Evolutionary conservation across 2,888 invertebrate species (phyloP).

Genomic region (Adineta ricciae): DNA sequence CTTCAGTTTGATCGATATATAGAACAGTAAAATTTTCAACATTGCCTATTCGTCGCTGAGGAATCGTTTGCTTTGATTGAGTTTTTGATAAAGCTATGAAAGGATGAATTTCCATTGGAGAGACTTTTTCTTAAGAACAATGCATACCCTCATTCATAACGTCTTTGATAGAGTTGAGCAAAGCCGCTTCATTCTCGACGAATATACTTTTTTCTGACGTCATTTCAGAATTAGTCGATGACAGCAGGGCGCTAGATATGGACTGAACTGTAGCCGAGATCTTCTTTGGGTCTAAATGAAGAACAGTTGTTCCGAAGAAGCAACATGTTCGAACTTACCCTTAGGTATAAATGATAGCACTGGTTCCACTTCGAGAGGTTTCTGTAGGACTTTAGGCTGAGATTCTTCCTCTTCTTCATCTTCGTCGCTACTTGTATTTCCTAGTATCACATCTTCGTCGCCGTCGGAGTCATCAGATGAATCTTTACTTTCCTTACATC

Average conservation of each 20-base stretch:
- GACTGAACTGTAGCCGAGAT: not conserved
- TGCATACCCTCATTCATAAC: not conserved
- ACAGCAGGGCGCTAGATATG: not conserved
- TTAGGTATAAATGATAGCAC: not conserved
- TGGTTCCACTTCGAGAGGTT: not conserved
- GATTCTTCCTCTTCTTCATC: not conserved
- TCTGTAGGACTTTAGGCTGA: not conserved
- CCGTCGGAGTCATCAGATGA: not conserved
- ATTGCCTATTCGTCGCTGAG: not conserved
- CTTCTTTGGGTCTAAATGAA: not conserved
- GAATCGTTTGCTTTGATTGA: not conserved
- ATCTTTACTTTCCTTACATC: not conserved
- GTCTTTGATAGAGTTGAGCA: not conserved
- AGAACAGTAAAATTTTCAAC: not conserved
- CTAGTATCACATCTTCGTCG: not conserved
- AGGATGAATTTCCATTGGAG: not conserved
- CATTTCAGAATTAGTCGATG: not conserved
- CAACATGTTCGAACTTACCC: too few relatives aligned
- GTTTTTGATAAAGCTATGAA: not conserved
- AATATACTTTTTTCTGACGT: not conserved
- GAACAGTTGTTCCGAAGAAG: too few relatives aligned
- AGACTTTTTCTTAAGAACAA: not conserved
- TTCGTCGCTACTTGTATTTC: not conserved
- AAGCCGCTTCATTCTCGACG: not conserved
- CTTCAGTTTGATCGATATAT: not conserved